Evolutionary conservation across 2,888 invertebrate genomes (phyloP).

Genomic region (Serripes groenlandicus): DNA sequence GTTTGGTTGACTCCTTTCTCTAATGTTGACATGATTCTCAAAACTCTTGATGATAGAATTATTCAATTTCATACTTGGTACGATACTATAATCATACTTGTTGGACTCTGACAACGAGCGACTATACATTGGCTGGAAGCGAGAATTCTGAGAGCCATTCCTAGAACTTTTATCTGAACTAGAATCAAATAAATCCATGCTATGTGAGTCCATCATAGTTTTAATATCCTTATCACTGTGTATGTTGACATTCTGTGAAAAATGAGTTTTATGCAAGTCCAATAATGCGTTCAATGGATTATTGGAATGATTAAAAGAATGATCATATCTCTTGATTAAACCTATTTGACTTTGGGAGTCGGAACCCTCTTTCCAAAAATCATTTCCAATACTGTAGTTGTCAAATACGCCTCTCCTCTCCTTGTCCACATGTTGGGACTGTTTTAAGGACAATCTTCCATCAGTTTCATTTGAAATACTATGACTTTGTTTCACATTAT

Average conservation of each 20-base stretch:
- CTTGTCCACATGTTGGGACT: neutral
- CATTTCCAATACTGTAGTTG: neutral
- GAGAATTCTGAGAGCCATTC: neutral
- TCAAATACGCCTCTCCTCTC: conserved; percentile 9
- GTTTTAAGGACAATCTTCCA: neutral
- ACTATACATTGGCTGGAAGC: neutral
- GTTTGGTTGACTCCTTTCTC: conserved; percentile 16
- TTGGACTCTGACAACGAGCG: conserved; percentile 54
- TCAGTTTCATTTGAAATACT: neutral
- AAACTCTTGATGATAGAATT: conserved; percentile 56
- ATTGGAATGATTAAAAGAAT: neutral
- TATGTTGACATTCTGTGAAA: neutral
- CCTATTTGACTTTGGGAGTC: too few species aligned
- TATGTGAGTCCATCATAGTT: neutral
- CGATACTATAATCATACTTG: conserved; percentile 50
- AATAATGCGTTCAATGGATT: conserved; percentile 3
- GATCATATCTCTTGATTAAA: neutral
- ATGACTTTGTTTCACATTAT: too few species aligned
- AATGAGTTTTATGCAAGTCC: conserved; percentile 15
- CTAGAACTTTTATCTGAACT: neutral
- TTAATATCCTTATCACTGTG: conserved; percentile 1
- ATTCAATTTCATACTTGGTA: conserved; percentile 47
- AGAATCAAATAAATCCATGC: conserved; percentile 13
- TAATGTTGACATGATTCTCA: conserved; percentile 26
- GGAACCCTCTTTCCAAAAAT: neutral